Percentiles rank a stretch among this genome's conserved stretches.
Conservation (phyloP, 2,113 vertebrate genomes). For the Gobio gobio region DNA sequence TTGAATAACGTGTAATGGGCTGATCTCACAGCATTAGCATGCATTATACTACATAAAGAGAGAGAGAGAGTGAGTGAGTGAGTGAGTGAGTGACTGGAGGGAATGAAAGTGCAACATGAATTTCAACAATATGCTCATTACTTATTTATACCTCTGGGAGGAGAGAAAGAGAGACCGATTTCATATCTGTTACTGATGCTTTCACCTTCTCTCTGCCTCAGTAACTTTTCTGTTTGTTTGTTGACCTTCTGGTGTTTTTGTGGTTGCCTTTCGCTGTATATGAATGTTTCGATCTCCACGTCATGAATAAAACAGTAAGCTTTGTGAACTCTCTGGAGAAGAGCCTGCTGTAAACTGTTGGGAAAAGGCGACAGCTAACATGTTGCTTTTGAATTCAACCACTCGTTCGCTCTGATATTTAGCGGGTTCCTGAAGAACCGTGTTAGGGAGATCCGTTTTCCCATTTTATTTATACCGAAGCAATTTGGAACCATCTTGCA, state of each 20-base stretch:
- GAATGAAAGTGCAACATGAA: conserved; percentile 53
- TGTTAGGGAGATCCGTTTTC: conserved; percentile 18
- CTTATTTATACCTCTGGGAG: conserved; percentile 51
- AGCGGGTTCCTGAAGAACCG: neutral
- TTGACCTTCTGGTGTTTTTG: conserved; percentile 33
- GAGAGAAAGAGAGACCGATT: conserved; percentile 5
- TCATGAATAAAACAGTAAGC: conserved; percentile 36
- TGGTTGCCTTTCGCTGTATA: neutral
- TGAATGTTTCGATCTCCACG: conserved; percentile 36
- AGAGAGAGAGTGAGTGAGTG: neutral
- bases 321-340: conserved; percentile 8
- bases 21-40: conserved; percentile 40
- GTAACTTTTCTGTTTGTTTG: conserved; percentile 29
- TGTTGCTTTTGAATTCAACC: conserved; percentile 25
- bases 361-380: neutral
- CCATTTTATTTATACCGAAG: neutral
- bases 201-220: neutral
- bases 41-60: conserved; percentile 36
- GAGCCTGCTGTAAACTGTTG: conserved; percentile 8
- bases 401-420: neutral
- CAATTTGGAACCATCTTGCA: conserved; percentile 12
- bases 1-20: conserved; percentile 44
- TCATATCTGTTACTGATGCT: conserved; percentile 27
- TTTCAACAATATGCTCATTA: conserved; percentile 59
- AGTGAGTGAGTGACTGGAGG: conserved; percentile 10